Evolutionary conservation across 64 coral and sea anemone species (phyloP), one percentile per base, ranked within the genome.

Genomic region (Anthopleura sola): DNA sequence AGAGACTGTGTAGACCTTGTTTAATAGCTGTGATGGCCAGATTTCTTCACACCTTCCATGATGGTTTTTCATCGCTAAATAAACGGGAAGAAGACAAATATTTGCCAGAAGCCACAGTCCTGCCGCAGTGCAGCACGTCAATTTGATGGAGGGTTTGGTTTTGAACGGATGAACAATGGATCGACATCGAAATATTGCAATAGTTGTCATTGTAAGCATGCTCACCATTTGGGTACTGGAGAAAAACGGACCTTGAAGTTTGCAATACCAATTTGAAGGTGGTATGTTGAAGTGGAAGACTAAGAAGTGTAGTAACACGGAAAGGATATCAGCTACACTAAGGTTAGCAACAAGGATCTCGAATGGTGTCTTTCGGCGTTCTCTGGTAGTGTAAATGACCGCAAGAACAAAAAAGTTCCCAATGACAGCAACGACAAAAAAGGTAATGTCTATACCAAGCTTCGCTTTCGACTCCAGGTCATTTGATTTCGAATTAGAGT

Each of bases 1-100:
- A 24, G 32, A 36, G 18, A 83, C 3, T 53, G 80, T 83, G 46
- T 83, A 83, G 46, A 56, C 11, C 28, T 83, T 83, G 46, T 83
- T 51, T n/a, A 53, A 33, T 13, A n/a, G 50, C 33, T 77, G 0
- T n/a, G 80, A 83, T 31, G 80, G 46, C 80, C 80, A 83, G 23
- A 23, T 23, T 36, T 83, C 80, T 12, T 32, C 11, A 29, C 40
- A 44, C 40, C 40, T 44, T 44, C 40, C 40, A 6, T 44, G 40
- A 44, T 44, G 4, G 4, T 44, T 3, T 44, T 44, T 8, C 40
- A 3, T 44, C 9, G 9, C 40, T 44, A 44, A 6, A 44, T 44
- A 44, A 44, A 44, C 40, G 4, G 40, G 40, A 44, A 44, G 40
- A 8, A 44, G 40, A 44, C 40, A 44, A 44, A 44, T 44, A 44